Evolutionary conservation across 2,113 vertebrate species (phyloP).

Genomic region (Spermophilus dauricus): DNA sequence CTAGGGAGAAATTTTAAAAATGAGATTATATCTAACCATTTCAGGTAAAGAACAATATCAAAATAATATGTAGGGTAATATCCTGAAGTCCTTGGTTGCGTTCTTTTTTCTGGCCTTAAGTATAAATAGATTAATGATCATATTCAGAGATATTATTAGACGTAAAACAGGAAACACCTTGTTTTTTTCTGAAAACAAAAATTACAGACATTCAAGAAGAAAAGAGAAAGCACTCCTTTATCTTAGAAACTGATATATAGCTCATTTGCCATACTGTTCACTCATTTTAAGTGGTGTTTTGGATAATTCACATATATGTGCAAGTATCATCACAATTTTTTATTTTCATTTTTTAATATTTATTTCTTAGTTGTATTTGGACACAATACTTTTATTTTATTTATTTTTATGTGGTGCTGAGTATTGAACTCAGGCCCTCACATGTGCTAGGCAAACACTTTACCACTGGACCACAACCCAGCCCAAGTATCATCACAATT

Average conservation of each 20-base stretch:
- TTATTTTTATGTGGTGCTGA: too few species aligned
- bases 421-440: too few species aligned
- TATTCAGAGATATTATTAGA: not conserved
- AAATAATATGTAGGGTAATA: not conserved
- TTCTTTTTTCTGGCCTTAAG: not conserved
- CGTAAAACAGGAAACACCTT: not conserved
- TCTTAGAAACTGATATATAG: not conserved
- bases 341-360: too few species aligned
- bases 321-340: not conserved
- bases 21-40: not conserved
- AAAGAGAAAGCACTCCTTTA: not conserved
- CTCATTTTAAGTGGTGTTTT: not conserved
- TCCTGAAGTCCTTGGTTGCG: not conserved
- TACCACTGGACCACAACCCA: too few species aligned
- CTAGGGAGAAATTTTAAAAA: not conserved
- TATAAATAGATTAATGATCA: not conserved
- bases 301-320: not conserved
- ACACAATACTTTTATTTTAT: too few species aligned
- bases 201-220: not conserved
- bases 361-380: too few species aligned
- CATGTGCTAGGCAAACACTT: too few species aligned
- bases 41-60: not conserved
- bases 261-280: not conserved
- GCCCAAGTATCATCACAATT: not conserved
- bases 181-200: not conserved